Percentiles rank a stretch among this genome's conserved stretches.
Conservation (phyloP, 1,140 invertebrate species). For the Scaptomyza hsui region DNA sequence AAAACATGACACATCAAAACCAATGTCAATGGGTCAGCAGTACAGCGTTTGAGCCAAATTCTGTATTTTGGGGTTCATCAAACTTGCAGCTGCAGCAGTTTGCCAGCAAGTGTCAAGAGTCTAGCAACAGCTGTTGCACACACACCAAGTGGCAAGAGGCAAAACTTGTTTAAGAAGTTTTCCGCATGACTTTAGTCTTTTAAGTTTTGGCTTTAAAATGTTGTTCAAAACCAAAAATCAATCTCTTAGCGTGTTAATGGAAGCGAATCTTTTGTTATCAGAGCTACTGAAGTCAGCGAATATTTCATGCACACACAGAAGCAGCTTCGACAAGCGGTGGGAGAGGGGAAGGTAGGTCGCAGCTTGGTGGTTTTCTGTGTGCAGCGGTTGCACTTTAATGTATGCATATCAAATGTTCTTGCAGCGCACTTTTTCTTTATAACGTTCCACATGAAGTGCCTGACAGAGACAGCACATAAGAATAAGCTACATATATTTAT, state of each 20-base stretch:
- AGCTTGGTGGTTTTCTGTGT: conserved; percentile 20
- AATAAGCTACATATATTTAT: neutral
- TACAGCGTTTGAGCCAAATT: conserved; percentile 26
- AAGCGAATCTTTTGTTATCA: conserved; percentile 30
- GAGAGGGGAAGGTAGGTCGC: neutral
- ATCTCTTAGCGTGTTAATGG: conserved; percentile 35
- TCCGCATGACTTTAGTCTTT: neutral
- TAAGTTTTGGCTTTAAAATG: too few species aligned
- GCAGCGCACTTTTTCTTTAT: conserved; percentile 50
- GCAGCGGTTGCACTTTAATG: conserved; percentile 55
- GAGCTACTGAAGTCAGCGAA: conserved; percentile 39
- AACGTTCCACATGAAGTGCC: conserved; percentile 48
- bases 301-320: conserved; percentile 28
- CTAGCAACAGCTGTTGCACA: conserved; percentile 32
- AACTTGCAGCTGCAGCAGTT: conserved; percentile 34
- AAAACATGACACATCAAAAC: conserved; percentile 4
- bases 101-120: conserved; percentile 12
- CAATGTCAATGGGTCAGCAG: conserved; percentile 51
- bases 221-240: too few species aligned
- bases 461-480: conserved; percentile 10
- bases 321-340: conserved; percentile 20
- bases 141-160: neutral
- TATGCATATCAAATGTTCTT: conserved; percentile 60
- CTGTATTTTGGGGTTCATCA: conserved; percentile 12
- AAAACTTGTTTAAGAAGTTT: conserved; percentile 4